phyloP scores from a whole-genome alignment of 2,113 vertebrate species.

The Siphamia tubifer region DNA sequence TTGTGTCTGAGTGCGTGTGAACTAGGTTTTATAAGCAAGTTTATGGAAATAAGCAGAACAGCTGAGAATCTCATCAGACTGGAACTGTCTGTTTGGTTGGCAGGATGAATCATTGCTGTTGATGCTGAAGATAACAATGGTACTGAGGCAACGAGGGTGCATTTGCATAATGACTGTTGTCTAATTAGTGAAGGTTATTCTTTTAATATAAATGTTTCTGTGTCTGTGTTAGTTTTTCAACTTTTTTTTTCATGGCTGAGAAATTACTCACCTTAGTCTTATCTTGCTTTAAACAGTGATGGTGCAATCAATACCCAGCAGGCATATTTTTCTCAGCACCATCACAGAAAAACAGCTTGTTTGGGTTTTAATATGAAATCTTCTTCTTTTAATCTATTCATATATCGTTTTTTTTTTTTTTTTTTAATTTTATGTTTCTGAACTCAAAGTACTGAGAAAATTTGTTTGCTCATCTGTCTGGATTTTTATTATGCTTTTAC shows the following conservation, averaged over 20 bases:
- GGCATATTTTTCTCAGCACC: neutral
- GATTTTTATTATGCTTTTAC: too few species aligned
- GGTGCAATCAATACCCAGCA: neutral
- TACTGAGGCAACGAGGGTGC: neutral
- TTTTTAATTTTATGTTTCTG: too few species aligned
- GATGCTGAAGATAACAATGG: constrained; percentile 27
- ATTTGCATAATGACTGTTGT: constrained; percentile 1
- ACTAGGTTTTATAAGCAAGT: neutral
- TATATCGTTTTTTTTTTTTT: neutral
- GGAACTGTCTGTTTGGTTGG: constrained; percentile 28
- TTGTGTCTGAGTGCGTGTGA: neutral
- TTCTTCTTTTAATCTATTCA: neutral
- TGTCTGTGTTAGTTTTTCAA: neutral
- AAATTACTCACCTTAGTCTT: neutral
- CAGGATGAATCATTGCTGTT: constrained; percentile 49
- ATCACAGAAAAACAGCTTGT: neutral
- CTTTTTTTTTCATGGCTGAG: neutral
- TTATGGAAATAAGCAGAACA: constrained; percentile 6
- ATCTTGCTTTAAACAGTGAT: neutral
- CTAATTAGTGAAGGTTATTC: constrained; percentile 4
- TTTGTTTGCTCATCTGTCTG: too few species aligned
- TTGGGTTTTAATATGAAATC: constrained; percentile 9
- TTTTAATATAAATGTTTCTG: neutral
- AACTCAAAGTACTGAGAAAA: too few species aligned
- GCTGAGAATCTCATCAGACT: constrained; percentile 21